A percentile compares a stretch with the other conserved stretches of the same genome.
Conservation (phyloP, 2,888 invertebrate species). For the Germaria angustata region DNA sequence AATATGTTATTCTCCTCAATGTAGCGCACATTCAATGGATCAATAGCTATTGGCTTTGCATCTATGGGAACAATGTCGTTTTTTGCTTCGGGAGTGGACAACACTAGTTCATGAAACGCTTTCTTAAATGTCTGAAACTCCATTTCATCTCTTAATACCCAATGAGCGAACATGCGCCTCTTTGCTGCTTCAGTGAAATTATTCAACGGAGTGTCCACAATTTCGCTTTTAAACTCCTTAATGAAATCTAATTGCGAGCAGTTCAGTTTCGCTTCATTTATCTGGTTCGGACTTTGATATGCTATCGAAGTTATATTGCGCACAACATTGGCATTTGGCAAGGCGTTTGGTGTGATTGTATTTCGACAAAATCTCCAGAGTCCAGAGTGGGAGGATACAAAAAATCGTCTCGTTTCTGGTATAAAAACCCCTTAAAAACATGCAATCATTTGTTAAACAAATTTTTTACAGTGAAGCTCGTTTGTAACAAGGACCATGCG, state of each 20-base stretch:
- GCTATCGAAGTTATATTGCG: conserved; percentile 82
- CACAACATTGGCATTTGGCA: conserved; percentile 82
- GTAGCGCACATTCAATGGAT: conserved; percentile 74
- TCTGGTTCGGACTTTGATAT: conserved; percentile 71
- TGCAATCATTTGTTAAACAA: conserved; percentile 8
- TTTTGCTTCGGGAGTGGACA: conserved; percentile 71
- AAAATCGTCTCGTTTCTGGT: conserved; percentile 82
- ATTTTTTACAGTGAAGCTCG: conserved; percentile 15
- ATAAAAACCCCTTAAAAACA: conserved; percentile 81
- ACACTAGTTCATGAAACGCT: conserved; percentile 74
- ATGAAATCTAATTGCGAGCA: conserved; percentile 74
- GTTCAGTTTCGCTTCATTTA: conserved; percentile 74
- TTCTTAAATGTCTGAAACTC: conserved; percentile 74
- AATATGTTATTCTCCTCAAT: conserved; percentile 71
- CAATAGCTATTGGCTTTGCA: conserved; percentile 72
- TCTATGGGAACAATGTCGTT: conserved; percentile 72
- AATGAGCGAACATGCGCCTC: conserved; percentile 78
- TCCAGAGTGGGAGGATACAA: conserved; percentile 86
- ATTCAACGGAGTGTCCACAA: conserved; percentile 64
- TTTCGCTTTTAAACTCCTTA: conserved; percentile 70
- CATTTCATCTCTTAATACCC: conserved; percentile 76
- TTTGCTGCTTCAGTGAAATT: conserved; percentile 75
- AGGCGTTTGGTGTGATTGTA: conserved; percentile 77
- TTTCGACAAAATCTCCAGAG: conserved; percentile 83
- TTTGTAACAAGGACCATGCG: neutral